These are phyloP conservation scores for rabbit (Oryctolagus cuniculus) DNA, from an alignment of 2,113 vertebrate genomes.

Conservation along the genomic window DNA sequence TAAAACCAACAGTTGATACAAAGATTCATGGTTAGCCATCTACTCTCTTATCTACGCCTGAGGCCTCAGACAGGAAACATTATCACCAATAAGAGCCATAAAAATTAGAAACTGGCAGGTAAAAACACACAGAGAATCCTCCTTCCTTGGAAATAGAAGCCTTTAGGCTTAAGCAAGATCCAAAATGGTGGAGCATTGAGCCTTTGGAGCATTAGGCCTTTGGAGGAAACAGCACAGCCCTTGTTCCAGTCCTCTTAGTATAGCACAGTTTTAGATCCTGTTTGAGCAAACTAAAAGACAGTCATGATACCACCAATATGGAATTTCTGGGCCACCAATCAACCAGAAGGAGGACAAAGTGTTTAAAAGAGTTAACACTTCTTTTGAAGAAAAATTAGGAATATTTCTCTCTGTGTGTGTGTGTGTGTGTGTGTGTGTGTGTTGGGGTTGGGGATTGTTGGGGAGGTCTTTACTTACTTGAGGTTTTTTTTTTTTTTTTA, in stretches of 20 bases:
- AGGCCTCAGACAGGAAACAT: background rate
- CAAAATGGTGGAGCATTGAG: background rate
- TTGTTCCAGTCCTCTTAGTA: background rate
- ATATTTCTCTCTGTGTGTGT: no score
- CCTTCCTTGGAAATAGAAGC: background rate
- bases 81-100: background rate
- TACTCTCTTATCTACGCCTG: background rate
- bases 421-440: no score
- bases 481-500: background rate
- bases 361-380: background rate
- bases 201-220: no score
- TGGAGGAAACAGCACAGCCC: background rate
- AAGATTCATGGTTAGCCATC: background rate
- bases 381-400: slow-evolving; percentile 9
- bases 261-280: background rate
- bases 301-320: background rate
- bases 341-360: background rate
- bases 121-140: background rate
- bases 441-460: no score
- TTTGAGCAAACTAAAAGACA: background rate
- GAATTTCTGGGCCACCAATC: slow-evolving; percentile 1
- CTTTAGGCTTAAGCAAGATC: background rate
- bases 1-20: slow-evolving; percentile 9
- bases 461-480: no score
- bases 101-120: background rate